Evolutionary conservation across 1,140 invertebrate species (phyloP).

Genomic region (Cylas formicarius): DNA sequence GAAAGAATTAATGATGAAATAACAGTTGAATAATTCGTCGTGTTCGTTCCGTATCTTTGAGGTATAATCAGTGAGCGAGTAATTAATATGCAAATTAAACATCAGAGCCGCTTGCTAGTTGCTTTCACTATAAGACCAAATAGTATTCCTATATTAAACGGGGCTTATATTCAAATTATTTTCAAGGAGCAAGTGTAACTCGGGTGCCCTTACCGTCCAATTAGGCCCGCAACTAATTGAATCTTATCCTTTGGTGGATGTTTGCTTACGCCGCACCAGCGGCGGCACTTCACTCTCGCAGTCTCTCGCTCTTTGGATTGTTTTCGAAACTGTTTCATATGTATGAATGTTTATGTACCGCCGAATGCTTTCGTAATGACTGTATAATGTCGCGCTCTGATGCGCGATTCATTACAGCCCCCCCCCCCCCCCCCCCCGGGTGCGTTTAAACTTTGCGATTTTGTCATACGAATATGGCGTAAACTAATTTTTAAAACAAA

Average conservation of each 20-base stretch:
- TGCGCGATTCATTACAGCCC: too few species aligned
- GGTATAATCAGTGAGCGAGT: too few species aligned
- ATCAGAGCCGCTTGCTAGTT: too few species aligned
- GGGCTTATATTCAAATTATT: constrained; percentile 41
- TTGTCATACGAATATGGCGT: too few species aligned
- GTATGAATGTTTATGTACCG: constrained; percentile 29
- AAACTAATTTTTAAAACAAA: too few species aligned
- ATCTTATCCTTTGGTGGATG: constrained; percentile 30
- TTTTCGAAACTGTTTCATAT: constrained; percentile 33
- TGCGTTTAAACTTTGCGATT: too few species aligned
- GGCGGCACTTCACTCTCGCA: constrained; percentile 11
- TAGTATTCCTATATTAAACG: constrained; percentile 38
- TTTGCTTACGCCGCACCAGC: constrained; percentile 14
- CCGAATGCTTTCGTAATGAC: constrained; percentile 24
- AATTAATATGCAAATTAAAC: too few species aligned
- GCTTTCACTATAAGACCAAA: constrained; percentile 38
- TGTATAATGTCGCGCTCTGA: constrained; percentile 26
- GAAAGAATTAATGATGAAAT: too few species aligned
- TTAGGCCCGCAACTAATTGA: constrained; percentile 37
- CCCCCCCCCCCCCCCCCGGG: too few species aligned
- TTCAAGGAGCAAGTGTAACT: constrained; percentile 24
- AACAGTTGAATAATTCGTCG: too few species aligned
- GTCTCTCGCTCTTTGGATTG: too few species aligned
- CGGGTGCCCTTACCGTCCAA: constrained; percentile 30
- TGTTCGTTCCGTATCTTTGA: too few species aligned